Base-by-base conservation (phyloP, 2,113 vertebrate species). In the Hemibagrus wyckioides region DNA sequence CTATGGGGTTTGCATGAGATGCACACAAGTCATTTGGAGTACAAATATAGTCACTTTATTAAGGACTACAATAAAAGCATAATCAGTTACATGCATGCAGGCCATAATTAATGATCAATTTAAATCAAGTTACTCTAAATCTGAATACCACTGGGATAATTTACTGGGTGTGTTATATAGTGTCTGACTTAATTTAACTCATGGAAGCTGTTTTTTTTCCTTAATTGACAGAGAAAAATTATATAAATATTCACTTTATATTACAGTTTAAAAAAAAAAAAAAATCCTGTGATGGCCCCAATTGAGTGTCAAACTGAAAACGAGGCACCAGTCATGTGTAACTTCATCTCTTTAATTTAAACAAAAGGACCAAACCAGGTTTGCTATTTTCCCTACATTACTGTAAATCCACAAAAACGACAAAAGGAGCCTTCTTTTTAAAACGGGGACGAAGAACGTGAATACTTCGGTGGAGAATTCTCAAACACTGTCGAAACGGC, bases 31-130 rank as follows among this genome's bases (percentile, higher is more conserved):
- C 65, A 28, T 87, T 80, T 85, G 80, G 48, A 91, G 85, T 95
- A 95, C 94, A 95, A 95, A 96, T 95, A 95, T 94, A 94, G 94
- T 91, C 94, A 95, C 95, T 95, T 95, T 95, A 96, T 95, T 96
- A 94, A 95, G 93, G 94, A 95, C 94, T 93, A 91, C 87, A 92
- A n/a, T 92, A 93, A 93, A 95, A 90, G 91, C 88, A 91, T 87
- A 83, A 90, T 89, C 86, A 93, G 92, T 90, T 94, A 94, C 92
- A 94, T 92, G 92, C 94, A 95, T 94, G 94, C 94, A 94, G 91
- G 92, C 90, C 93, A 92, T 91, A 90, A 93, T 91, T 91, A 89
- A 91, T 44, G 56, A 25, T 89, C 86, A 87, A 86, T 85, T 87
- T 39, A 71, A 85, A 88, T 86, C 90, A 91, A 92, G 92, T 91